These are phyloP conservation scores for Mixornis gularis DNA, from an alignment of 2,113 vertebrate genomes.

Conservation along the genomic window DNA sequence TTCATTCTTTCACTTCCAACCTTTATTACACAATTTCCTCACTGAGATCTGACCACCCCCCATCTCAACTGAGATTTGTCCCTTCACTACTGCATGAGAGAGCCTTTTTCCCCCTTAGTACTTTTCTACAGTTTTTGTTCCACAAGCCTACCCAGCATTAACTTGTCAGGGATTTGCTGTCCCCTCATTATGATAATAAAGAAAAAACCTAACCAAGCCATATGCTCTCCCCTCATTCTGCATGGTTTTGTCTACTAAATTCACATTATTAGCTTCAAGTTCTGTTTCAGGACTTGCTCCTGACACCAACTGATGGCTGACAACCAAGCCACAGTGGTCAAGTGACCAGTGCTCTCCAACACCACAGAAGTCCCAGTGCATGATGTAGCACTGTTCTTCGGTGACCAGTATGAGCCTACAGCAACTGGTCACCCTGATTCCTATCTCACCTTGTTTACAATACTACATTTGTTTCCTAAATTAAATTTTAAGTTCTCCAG, in stretches of 20 bases:
- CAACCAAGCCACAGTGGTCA: background rate
- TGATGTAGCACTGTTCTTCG: fast-evolving
- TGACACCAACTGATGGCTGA: background rate
- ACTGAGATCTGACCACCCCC: background rate
- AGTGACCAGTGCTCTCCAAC: background rate
- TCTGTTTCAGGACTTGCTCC: background rate
- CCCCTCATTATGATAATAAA: background rate
- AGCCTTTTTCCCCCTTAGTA: background rate
- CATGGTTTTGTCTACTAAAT: background rate
- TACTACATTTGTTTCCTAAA: background rate
- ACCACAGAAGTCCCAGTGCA: fast-evolving
- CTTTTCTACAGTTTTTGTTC: background rate
- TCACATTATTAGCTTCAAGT: background rate
- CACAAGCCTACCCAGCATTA: background rate
- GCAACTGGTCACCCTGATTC: background rate
- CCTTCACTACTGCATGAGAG: background rate
- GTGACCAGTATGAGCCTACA: background rate
- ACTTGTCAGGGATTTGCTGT: background rate
- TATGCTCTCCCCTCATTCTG: background rate
- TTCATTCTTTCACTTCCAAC: background rate
- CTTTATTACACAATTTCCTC: background rate
- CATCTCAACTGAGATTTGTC: background rate
- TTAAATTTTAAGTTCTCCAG: background rate
- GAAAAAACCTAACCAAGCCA: background rate
- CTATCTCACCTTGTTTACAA: background rate